Base-by-base conservation (phyloP, 2,888 invertebrate genomes). In the Auanema freiburgensis region DNA sequence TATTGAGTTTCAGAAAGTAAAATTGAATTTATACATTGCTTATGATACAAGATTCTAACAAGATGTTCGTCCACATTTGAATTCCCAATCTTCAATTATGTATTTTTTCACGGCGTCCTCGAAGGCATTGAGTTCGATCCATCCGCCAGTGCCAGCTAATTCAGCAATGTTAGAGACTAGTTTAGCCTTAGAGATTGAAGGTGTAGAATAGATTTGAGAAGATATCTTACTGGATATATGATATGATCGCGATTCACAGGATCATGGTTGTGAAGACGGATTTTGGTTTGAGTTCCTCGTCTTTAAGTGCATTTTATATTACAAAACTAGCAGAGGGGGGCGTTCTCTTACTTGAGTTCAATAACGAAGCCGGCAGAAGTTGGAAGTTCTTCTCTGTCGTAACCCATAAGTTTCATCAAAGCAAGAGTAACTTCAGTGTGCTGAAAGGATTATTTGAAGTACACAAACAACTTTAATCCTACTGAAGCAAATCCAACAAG, bases 381-480 rank as follows among this genome's bases (percentile, higher is more conserved):
- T 16, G 74, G 69, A 57, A 75, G 40, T 46, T 77, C 74, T 16
- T 72, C 62, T 49, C 67, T 68, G 25, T 57, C 66, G 57, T 64
- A 60, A 42, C 74, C 69, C 63, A 77, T 60, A 43, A 72, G 53
- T 57, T 69, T 71, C 73, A 75, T 72, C 23, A 72, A 62, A 24
- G 75, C 65, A 10, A 77, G 61, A 16, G 73, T 73, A 50, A 74
- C 64, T 49, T 77, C 76, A n/a, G 77, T 74, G 66, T 77, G 77
- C 76, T 76, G 65, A 41, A 67, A 61, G 24, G 33, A 40, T 53
- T 8, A 50, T 21, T 12, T 14, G 16, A 11, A 25, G 11, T 46
- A 23, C 46, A 16, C 23, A 2, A 12, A 18, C 23, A 24, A 14
- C 3, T 42, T 25, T 8, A 6, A 41, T 54, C 59, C 42, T 42